A percentile compares a stretch with the other conserved stretches of the same genome.
phyloP scores from a whole-genome alignment of 2,113 vertebrate species.

The Sakesphorus luctuosus region DNA sequence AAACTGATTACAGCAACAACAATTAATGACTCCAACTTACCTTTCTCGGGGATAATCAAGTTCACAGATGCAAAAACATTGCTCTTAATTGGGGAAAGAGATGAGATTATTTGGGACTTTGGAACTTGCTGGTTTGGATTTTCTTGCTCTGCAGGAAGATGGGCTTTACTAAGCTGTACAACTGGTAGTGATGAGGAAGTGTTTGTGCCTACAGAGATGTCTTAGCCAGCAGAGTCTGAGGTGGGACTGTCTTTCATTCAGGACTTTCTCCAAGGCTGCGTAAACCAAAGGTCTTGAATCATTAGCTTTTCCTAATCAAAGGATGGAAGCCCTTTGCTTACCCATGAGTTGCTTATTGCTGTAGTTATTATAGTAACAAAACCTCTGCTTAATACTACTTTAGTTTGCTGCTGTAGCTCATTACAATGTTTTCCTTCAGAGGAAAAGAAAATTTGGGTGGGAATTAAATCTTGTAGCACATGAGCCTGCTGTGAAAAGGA shows the following conservation, averaged over 20 bases:
- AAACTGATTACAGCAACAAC: not conserved
- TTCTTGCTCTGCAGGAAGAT: conserved; percentile 53
- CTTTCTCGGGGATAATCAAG: not conserved
- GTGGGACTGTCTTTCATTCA: not conserved
- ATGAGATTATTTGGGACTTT: conserved; percentile 42
- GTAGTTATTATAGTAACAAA: not conserved
- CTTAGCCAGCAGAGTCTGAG: not conserved
- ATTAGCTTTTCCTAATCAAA: not conserved
- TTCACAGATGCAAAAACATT: conserved; percentile 10
- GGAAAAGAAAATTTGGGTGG: not conserved
- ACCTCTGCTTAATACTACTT: not conserved
- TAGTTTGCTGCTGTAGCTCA: not conserved
- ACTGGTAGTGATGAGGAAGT: not conserved
- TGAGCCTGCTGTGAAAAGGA: not conserved
- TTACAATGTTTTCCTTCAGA: not conserved
- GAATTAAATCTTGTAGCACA: not conserved
- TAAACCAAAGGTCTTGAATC: not conserved
- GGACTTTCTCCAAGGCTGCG: not conserved
- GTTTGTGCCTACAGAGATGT: not conserved
- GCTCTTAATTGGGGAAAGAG: not conserved
- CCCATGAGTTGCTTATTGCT: not conserved
- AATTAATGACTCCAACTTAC: not conserved
- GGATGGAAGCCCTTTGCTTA: not conserved
- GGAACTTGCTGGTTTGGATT: conserved; percentile 43
- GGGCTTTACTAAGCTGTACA: not conserved